Conservation (phyloP, 1,140 invertebrate genomes). For the Steinernema khuongi region DNA sequence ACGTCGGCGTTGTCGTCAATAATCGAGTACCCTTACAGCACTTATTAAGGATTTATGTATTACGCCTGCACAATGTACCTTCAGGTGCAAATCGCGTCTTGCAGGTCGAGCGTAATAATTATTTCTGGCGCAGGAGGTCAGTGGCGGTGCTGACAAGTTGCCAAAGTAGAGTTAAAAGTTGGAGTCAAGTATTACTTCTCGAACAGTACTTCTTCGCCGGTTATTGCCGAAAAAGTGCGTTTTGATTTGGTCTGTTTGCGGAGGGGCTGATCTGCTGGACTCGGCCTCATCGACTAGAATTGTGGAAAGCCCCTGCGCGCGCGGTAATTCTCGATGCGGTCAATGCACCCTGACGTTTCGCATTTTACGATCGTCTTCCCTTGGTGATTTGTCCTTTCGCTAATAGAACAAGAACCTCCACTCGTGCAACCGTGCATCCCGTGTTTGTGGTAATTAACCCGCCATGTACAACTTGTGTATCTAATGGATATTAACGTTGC, state of each 20-base stretch:
- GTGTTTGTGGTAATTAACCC: background rate
- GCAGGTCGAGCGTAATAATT: no score
- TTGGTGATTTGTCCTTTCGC: background rate
- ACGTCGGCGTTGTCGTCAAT: background rate
- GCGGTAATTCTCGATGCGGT: slow-evolving; percentile 13
- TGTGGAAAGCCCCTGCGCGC: background rate
- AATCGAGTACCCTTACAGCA: background rate
- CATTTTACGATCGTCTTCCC: slow-evolving; percentile 4
- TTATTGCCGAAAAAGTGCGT: background rate
- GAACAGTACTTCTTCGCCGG: no score
- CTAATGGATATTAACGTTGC: no score
- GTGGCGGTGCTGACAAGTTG: no score
- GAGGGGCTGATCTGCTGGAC: background rate
- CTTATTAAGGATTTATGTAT: no score
- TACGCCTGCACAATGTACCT: no score
- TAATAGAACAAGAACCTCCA: no score
- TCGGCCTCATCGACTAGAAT: background rate
- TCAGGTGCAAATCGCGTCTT: no score
- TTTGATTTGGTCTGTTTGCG: background rate
- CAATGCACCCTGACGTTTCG: slow-evolving; percentile 13
- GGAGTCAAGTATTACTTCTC: no score
- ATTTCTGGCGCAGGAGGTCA: no score
- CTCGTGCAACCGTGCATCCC: no score
- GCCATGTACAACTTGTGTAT: no score
- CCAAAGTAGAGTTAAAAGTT: background rate